Percentiles rank a stretch among this genome's conserved stretches.
Evolutionary conservation across 2,113 vertebrate species (phyloP).

Genomic region (Castor canadensis): DNA sequence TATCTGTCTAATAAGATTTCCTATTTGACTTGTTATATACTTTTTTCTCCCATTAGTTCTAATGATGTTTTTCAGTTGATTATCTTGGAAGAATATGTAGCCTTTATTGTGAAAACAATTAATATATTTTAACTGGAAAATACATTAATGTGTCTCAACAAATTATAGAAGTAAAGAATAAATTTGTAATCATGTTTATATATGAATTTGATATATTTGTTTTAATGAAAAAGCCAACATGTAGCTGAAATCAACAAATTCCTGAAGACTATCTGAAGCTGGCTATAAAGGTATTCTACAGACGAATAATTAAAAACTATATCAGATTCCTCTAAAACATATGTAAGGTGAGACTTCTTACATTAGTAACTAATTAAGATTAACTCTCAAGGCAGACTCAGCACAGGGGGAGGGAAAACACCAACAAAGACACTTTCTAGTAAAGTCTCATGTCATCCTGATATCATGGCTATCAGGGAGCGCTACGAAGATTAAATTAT

Average conservation of each 20-base stretch:
- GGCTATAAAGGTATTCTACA: background rate
- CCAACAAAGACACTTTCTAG: no score
- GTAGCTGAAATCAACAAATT: background rate
- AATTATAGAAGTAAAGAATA: background rate
- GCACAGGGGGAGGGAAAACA: no score
- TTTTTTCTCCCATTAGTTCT: background rate
- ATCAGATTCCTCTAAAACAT: no score
- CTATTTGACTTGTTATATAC: background rate
- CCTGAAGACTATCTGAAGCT: background rate
- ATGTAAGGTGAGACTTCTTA: no score
- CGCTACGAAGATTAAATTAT: no score
- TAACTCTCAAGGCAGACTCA: no score
- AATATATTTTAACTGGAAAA: background rate
- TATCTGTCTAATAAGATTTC: background rate
- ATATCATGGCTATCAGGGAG: no score
- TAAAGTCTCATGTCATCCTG: no score
- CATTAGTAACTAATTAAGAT: no score
- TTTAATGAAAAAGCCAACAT: background rate
- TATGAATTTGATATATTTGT: background rate
- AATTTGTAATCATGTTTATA: background rate
- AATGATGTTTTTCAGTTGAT: background rate
- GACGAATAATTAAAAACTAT: background rate
- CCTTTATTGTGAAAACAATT: background rate
- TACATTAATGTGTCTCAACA: background rate
- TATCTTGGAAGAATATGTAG: no score